A percentile compares a stretch with the other conserved stretches of the same genome.
phyloP scores from a whole-genome alignment of 2,797 vertebrate species.

The Megaceryle alcyon region DNA sequence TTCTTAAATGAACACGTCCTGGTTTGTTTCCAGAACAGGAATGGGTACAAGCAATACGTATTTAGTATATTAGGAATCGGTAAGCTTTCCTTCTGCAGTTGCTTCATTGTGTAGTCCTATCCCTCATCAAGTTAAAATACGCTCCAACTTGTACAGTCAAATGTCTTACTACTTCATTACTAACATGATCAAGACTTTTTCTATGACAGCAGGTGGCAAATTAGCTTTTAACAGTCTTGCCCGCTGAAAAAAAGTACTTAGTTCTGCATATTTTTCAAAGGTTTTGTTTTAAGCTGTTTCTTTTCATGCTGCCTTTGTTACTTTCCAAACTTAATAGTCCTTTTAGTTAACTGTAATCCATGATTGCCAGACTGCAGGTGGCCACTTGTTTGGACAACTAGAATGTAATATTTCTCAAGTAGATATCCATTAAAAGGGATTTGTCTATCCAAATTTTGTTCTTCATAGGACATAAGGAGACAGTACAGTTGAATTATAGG shows the following conservation, averaged over 20 bases:
- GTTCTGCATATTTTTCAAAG: not conserved
- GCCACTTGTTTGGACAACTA: not conserved
- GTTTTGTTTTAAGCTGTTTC: not conserved
- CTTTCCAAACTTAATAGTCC: not conserved
- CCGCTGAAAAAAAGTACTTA: not conserved
- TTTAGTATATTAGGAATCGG: not conserved
- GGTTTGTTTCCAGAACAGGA: not conserved
- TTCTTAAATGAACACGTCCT: not conserved
- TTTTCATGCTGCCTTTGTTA: not conserved
- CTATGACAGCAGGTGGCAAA: conserved; percentile 27
- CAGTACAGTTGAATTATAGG: not conserved
- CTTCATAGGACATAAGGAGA: not conserved
- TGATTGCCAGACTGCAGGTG: not conserved
- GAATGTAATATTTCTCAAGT: not conserved
- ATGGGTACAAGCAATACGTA: not conserved
- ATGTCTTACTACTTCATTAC: not conserved
- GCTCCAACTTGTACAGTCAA: not conserved
- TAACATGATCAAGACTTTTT: not conserved
- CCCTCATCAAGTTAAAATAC: not conserved
- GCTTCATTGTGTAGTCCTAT: not conserved
- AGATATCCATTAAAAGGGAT: not conserved
- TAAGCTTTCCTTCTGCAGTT: not conserved
- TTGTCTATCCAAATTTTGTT: not conserved
- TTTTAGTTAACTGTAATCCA: not conserved
- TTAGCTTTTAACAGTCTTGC: conserved; percentile 29